Evolutionary conservation across 2,888 invertebrate genomes (phyloP), one percentile per base, ranked within the genome.

Genomic region (Camptogramma bilineatum): DNA sequence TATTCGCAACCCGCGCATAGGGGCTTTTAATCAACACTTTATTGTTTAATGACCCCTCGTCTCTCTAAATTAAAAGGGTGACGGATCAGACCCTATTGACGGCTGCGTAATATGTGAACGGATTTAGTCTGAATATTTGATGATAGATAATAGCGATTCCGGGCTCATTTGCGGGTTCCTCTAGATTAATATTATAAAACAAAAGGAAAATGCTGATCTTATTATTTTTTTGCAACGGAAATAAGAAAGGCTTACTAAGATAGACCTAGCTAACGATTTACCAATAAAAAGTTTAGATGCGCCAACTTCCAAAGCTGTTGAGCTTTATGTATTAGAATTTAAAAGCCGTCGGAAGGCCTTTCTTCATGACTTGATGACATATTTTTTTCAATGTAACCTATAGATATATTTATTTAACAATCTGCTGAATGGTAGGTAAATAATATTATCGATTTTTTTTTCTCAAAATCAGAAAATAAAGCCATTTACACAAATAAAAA

Each of bases 1-100:
- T 90, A 91, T 91, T 90, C 90, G 90, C 89, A 84, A 80, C 85
- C 84, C 85, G 87, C 86, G 87, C 91, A 93, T 93, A 88, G 90
- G 93, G 93, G 93, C 93, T 92, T 92, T 93, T 93, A 92, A 93
- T 93, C 93, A 92, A 92, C 93, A 92, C 93, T 92, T 91, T 92
- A 92, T 93, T 93, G 93, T 93, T 93, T 93, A 93, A 93, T 93
- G 92, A 91, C 91, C 93, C 91, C 86, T 91, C 90, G 90, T 83
- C 86, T 86, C 78, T 88, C 87, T 91, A 92, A 92, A 92, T 93
- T 92, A 92, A 92, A 92, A 93, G 93, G 93, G 93, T 91, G 93
- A 91, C 89, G 89, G 90, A 79, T 88, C 87, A 89, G 85, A 85
- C 90, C 90, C 92, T 90, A 92, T 92, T 88, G 91, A 91, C 86